Evolutionary conservation across 1,140 invertebrate genomes (phyloP).

Genomic region (Ruditapes philippinarum): DNA sequence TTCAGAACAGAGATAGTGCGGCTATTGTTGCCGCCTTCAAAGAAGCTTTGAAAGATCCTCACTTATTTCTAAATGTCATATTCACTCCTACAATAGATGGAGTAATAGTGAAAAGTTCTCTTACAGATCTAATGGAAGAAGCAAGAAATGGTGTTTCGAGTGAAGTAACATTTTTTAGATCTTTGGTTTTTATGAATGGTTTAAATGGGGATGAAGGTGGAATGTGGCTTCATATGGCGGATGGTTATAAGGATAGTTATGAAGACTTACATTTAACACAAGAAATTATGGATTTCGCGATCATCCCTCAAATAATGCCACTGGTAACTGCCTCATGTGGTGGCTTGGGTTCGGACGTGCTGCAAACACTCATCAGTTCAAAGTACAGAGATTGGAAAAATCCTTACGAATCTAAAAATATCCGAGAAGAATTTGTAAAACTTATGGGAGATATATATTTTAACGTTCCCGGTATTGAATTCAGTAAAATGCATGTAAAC

Average conservation of each 20-base stretch:
- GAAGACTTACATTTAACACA: background rate
- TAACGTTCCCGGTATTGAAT: constrained; percentile 1
- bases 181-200: constrained; percentile 8
- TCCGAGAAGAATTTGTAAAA: background rate
- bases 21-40: background rate
- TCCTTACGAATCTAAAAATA: background rate
- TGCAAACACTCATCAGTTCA: background rate
- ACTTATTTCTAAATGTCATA: background rate
- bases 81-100: constrained; percentile 40
- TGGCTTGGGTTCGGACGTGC: background rate
- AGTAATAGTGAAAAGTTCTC: background rate
- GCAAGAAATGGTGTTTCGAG: background rate
- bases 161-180: constrained; percentile 40
- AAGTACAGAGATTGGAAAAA: constrained; percentile 22
- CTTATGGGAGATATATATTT: constrained; percentile 16
- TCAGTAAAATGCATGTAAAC: constrained; percentile 14
- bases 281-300: background rate
- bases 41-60: background rate
- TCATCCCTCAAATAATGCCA: background rate
- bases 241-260: background rate
- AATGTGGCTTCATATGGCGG: background rate
- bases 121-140: background rate
- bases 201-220: constrained; percentile 36
- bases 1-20: background rate
- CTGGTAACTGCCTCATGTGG: too few species aligned